Evolutionary conservation across 1,140 invertebrate species (phyloP).

Genomic region (Saccostrea glomerata): DNA sequence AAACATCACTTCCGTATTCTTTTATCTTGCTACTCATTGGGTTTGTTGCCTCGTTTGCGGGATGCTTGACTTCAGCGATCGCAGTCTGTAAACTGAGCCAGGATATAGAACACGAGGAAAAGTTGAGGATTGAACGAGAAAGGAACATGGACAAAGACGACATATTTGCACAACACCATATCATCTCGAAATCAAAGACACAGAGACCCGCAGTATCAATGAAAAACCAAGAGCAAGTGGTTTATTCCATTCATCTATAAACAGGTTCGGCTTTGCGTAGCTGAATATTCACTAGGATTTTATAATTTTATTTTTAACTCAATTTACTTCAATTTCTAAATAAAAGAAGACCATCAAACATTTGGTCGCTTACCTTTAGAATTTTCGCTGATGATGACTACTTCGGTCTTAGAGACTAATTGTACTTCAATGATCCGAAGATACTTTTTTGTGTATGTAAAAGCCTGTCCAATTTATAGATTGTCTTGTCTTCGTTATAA

Average conservation of each 20-base stretch:
- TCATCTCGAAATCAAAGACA: not conserved
- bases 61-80: not conserved
- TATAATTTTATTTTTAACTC: not conserved
- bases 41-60: not conserved
- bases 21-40: not conserved
- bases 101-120: constrained; percentile 9
- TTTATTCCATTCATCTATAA: constrained; percentile 28
- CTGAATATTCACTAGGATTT: not conserved
- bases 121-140: not conserved
- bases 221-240: not conserved
- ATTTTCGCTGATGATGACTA: not conserved
- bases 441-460: not conserved
- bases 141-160: not conserved
- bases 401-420: not conserved
- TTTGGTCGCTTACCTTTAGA: not conserved
- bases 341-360: not conserved
- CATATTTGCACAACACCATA: not conserved
- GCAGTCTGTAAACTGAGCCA: not conserved
- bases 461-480: too few relatives aligned
- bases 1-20: not conserved
- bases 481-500: too few relatives aligned
- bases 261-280: not conserved
- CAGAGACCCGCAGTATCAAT: not conserved
- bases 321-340: not conserved
- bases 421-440: not conserved